These are phyloP conservation scores for Lepidurus arcticus DNA, from an alignment of 1,140 invertebrate species.

Conservation along the genomic window DNA sequence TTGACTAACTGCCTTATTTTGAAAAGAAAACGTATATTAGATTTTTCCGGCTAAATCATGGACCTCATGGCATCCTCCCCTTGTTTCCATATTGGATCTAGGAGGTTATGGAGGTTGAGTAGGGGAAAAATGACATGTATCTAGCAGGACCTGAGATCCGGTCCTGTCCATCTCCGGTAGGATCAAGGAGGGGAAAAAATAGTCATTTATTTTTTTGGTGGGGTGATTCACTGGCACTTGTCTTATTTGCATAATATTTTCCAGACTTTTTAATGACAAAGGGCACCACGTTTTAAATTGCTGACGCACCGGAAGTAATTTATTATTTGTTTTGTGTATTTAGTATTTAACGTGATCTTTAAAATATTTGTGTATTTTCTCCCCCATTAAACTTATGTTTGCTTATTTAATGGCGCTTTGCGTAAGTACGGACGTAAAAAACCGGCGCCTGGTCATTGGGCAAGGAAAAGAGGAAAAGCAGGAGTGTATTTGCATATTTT, in stretches of 20 bases:
- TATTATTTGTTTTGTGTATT: neutral
- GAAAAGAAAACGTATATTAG: neutral
- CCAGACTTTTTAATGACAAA: neutral
- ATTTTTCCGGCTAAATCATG: neutral
- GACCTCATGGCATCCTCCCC: neutral
- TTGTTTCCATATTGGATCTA: neutral
- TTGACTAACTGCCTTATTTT: conserved; percentile 14
- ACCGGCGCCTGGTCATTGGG: neutral
- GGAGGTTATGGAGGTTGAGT: neutral
- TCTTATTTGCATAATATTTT: neutral
- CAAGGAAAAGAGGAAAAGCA: neutral
- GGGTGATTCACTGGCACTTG: conserved; percentile 3
- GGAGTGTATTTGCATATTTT: neutral
- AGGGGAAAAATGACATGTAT: neutral
- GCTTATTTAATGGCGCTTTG: neutral
- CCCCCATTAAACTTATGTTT: neutral
- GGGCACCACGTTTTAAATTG: neutral
- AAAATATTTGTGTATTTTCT: neutral
- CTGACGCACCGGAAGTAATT: neutral
- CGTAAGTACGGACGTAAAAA: neutral
- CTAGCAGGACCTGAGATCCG: neutral
- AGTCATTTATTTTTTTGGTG: neutral
- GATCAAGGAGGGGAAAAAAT: neutral
- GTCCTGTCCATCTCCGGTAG: neutral
- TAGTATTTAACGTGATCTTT: neutral